Base-by-base conservation (phyloP, 2,888 invertebrate genomes). In the Silvanus unidentatus region DNA sequence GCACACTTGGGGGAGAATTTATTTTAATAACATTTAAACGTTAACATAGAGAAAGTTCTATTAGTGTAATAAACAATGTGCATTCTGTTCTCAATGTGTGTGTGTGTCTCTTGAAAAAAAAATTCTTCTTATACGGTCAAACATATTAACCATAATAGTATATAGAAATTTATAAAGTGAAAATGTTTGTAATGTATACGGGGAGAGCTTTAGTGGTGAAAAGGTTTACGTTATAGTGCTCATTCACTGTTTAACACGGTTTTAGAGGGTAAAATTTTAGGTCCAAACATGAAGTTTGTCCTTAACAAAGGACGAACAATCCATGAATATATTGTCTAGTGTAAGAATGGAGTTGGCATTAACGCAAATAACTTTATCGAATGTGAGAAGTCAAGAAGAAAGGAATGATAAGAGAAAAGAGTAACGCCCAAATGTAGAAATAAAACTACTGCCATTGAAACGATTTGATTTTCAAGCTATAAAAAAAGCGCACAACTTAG, bases 311-410 rank as follows among this genome's bases (percentile, higher is more conserved):
- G 37, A 37, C 39, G 16, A 37, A 16, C 39, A 51, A 48, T 43
- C 48, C 48, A 43, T 48, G 50, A 52, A 53, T 57, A 54, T 52
- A 56, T 53, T 56, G 53, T 53, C 52, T 45, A 40, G 32, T 49
- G 39, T 43, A 53, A 50, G 50, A 53, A 55, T 55, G 49, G 52
- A 51, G 42, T 47, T 40, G 50, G 49, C 48, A 53, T 58, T 55
- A 55, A 47, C 50, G 44, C 49, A 50, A 56, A 55, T 55, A 53
- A 53, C 50, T 48, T 51, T 58, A 58, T 57, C 54, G 48, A 49
- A 45, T 45, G 44, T 47, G 52, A 50, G 54, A 55, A 58, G 51
- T 58, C 56, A 54, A 54, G 55, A 52, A 55, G 55, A 58, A 57
- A 53, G 45, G 42, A 39, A 41, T 48, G 58, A 58, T 58, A 58